These are phyloP conservation scores for Misgurnus anguillicaudatus DNA, from an alignment of 2,113 vertebrate genomes.

Conservation along the genomic window DNA sequence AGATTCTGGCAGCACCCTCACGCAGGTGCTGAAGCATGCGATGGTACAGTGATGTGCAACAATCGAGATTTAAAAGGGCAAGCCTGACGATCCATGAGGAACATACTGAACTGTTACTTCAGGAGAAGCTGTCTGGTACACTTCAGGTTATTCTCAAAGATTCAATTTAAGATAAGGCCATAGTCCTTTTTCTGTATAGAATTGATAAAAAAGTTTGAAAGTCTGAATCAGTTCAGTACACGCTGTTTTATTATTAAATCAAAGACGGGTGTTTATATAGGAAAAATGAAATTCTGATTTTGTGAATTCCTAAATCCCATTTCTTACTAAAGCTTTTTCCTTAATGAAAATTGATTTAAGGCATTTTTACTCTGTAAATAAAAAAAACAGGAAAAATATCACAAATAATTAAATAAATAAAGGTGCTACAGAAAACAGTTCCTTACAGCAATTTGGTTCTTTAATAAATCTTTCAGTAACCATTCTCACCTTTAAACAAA, in stretches of 20 bases:
- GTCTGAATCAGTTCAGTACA: background rate
- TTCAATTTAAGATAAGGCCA: constrained; percentile 52
- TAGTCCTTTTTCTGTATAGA: constrained; percentile 47
- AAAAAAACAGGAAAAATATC: no score
- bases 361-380: background rate
- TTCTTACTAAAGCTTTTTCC: background rate
- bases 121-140: constrained; percentile 52
- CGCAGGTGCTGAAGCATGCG: background rate
- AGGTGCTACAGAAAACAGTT: no score
- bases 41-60: background rate
- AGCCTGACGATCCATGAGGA: constrained; percentile 44
- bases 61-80: constrained; percentile 4
- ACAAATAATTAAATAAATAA: no score
- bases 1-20: background rate
- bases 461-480: no score
- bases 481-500: no score
- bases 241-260: background rate
- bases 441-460: no score
- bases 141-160: constrained; percentile 57
- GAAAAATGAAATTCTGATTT: background rate
- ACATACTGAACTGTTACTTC: constrained; percentile 37
- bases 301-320: background rate
- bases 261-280: background rate
- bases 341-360: background rate
- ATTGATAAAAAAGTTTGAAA: constrained; percentile 49